Base-by-base conservation (phyloP, 2,888 invertebrate genomes). In the Escarpia spicata region DNA sequence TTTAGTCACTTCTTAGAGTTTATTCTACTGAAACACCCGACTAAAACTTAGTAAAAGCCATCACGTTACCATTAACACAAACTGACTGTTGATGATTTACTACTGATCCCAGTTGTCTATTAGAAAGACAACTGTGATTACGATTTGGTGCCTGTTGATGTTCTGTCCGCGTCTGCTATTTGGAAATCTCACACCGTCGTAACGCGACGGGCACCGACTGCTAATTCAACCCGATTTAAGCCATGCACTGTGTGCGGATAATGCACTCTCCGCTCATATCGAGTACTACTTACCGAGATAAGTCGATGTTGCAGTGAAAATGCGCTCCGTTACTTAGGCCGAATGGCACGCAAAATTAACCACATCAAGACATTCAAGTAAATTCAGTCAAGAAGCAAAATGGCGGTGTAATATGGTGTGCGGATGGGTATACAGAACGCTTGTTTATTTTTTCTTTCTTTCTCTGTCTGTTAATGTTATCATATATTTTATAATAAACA, bases 161-260 rank as follows among this genome's bases (percentile, higher is more conserved):
- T 75, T 75, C 75, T 3, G 75, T 75, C 26, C 26, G 19, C 75
- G 75, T 75, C 75, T 75, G n/a, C 75, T 19, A 75, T n/a, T 75
- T 75, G 75, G 75, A 75, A 75, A 52, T 52, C 52, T 52, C 9
- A 52, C 52, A 52, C 52, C 52, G 52, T 9, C 52, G 52, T 12
- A 75, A 75, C 75, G n/a, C 75, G 75, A 75, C 75, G n/a, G 75
- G 75, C 26, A 75, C 75, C 75, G n/a, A 75, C 75, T 75, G 75
- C 75, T 75, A 75, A 75, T 75, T 75, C 75, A 75, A 75, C 75
- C 75, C 75, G 26, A 75, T 26, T 75, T 6, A 75, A 75, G 75
- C 75, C 75, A 26, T 75, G 75, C 75, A 75, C n/a, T 75, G 19
- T 26, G 6, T 75, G 26, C 26, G 26, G 75, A 75, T 26, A 75